These are phyloP conservation scores for Oikopleura dioica DNA, from an alignment of 23 tunicate species.

Conservation along the genomic window DNA sequence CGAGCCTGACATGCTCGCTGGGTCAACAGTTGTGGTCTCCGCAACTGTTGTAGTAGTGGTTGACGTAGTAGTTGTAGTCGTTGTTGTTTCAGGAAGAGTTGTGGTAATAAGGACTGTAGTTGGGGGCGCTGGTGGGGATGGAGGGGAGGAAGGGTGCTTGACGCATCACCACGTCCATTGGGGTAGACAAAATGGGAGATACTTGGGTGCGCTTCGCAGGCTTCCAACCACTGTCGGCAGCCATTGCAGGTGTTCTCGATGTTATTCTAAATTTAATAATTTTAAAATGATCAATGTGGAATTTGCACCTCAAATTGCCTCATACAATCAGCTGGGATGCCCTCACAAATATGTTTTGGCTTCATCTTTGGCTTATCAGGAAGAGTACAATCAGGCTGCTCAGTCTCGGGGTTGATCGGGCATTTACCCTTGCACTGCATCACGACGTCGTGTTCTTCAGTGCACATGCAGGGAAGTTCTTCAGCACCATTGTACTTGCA, in stretches of 20 bases:
- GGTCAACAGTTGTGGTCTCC: neutral
- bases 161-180: too few species aligned
- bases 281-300: too few species aligned
- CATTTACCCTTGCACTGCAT: neutral
- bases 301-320: neutral
- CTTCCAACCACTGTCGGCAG: too few species aligned
- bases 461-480: too few species aligned
- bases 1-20: neutral
- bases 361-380: neutral
- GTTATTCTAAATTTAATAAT: too few species aligned
- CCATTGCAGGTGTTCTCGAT: too few species aligned
- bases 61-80: neutral
- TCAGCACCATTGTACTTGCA: neutral
- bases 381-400: neutral
- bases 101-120: neutral
- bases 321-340: neutral
- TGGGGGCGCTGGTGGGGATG: neutral
- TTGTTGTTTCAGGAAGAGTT: neutral
- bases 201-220: too few species aligned
- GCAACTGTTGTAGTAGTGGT: neutral
- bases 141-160: neutral
- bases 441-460: neutral
- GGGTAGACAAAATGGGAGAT: too few species aligned
- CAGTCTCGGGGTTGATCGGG: neutral
- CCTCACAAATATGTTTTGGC: neutral